These are phyloP conservation scores for Drosophila pegasa DNA, from an alignment of 2,888 invertebrate species.

Conservation along the genomic window DNA sequence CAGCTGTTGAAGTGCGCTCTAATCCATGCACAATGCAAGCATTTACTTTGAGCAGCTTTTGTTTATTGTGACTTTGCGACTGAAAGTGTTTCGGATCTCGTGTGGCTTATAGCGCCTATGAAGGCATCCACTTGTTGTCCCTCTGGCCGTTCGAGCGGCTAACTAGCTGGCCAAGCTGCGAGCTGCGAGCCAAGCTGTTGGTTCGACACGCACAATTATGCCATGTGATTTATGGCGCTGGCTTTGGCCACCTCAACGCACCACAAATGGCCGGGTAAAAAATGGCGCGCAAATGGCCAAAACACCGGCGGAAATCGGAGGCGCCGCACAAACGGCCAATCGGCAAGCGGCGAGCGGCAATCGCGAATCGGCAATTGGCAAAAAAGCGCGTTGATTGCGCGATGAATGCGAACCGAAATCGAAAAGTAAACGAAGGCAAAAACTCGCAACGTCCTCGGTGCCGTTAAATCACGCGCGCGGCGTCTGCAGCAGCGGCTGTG, in stretches of 20 bases:
- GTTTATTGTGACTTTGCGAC: conserved; percentile 8
- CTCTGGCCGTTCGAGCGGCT: neutral
- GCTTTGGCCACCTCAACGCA: conserved; percentile 21
- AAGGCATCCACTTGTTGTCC: conserved; percentile 57
- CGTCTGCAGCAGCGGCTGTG: conserved; percentile 51
- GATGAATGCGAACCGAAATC: conserved; percentile 28
- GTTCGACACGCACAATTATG: conserved; percentile 66
- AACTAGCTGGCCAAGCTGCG: neutral
- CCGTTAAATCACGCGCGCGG: conserved; percentile 15
- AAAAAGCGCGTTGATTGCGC: conserved; percentile 42
- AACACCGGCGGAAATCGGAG: conserved; percentile 46
- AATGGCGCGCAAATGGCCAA: conserved; percentile 60
- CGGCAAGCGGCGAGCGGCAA: conserved; percentile 20
- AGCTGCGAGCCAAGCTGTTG: conserved; percentile 22
- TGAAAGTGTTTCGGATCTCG: conserved; percentile 34
- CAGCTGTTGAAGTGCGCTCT: conserved; percentile 19
- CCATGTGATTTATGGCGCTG: conserved; percentile 67
- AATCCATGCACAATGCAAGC: conserved; percentile 33
- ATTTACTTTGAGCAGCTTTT: conserved; percentile 26
- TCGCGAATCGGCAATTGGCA: neutral
- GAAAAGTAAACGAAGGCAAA: conserved; percentile 31
- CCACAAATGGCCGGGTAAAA: conserved; percentile 21
- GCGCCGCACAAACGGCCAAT: conserved; percentile 30
- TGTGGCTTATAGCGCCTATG: conserved; percentile 34
- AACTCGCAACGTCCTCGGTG: conserved; percentile 24